A percentile compares a stretch with the other conserved stretches of the same genome.
These are phyloP conservation scores for Zaprionus lachaisei DNA, from an alignment of 1,140 invertebrate genomes.

Conservation along the genomic window DNA sequence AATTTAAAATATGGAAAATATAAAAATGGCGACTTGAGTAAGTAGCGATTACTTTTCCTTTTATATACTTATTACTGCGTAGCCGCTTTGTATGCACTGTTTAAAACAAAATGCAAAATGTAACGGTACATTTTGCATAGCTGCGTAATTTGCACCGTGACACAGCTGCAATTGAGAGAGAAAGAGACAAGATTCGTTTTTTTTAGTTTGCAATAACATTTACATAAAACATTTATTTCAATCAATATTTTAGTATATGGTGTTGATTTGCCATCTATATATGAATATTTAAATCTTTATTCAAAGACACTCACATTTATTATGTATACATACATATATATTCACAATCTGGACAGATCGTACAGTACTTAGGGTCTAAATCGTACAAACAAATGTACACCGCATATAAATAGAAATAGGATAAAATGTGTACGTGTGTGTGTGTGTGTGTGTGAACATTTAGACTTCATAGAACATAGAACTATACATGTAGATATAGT, in stretches of 20 bases:
- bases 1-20: neutral
- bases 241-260: constrained; percentile 48
- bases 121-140: neutral
- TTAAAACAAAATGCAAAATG: neutral
- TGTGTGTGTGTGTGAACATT: constrained; percentile 36
- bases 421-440: constrained; percentile 31
- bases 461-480: constrained; percentile 24
- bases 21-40: neutral
- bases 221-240: constrained; percentile 82
- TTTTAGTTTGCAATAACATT: constrained; percentile 63
- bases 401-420: constrained; percentile 36
- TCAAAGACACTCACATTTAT: constrained; percentile 78
- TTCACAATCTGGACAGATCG: constrained; percentile 60
- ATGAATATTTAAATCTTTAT: constrained; percentile 26
- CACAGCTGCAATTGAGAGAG: constrained; percentile 1
- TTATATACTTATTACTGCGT: neutral
- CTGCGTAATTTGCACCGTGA: neutral
- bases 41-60: neutral
- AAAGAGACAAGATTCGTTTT: neutral
- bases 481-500: constrained; percentile 44
- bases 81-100: neutral
- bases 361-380: constrained; percentile 44
- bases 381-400: constrained; percentile 25
- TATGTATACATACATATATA: constrained; percentile 56
- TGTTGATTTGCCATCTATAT: constrained; percentile 36